Base-by-base conservation (phyloP, 2,797 vertebrate genomes). In the Pseudomugil tenellus region DNA sequence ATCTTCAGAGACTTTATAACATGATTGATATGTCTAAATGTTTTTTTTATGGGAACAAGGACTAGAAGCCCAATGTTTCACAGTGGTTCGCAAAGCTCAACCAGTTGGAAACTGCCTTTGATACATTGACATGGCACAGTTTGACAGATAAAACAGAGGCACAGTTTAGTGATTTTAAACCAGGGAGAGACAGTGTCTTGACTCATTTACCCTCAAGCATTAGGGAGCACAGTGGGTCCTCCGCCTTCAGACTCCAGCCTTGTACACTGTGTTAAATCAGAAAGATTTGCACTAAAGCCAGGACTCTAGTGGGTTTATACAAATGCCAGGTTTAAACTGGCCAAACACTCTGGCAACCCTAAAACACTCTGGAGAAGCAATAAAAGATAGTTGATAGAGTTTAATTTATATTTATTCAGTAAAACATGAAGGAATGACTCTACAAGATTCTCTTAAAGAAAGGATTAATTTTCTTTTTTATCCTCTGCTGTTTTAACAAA, bases 71-170 rank as follows among this genome's bases (percentile, higher is more conserved):
- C 39, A 29, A 13, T 65, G 37, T 51, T 79, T 59, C 58, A 56
- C n/a, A 63, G 70, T 76, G 66, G 54, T 74, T 63, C 32, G 71
- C 68, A 65, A 49, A 58, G 62, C 57, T 69, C 58, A 83, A 70
- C 60, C 80, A 65, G 34, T 70, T 58, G 73, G 76, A 76, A 74
- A 53, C 56, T 49, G 26, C 31, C 35, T 43, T 60, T 76, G 76
- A 87, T 75, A 66, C 59, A 59, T 67, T 63, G 70, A 72, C 66
- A 65, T 35, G 55, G 54, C 67, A 61, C 62, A 67, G 70, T 73
- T 80, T 76, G 72, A 75, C 58, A 67, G 70, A 84, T 83, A 70
- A 82, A 84, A 85, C 59, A 80, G 82, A 79, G 63, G 63, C 70
- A 58, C 16, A 66, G 59, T 79, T 70, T 77, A 66, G 75, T 70